Percentiles rank a stretch among this genome's conserved stretches.
Conservation (phyloP, 2,888 invertebrate species). For the Drepana falcataria region DNA sequence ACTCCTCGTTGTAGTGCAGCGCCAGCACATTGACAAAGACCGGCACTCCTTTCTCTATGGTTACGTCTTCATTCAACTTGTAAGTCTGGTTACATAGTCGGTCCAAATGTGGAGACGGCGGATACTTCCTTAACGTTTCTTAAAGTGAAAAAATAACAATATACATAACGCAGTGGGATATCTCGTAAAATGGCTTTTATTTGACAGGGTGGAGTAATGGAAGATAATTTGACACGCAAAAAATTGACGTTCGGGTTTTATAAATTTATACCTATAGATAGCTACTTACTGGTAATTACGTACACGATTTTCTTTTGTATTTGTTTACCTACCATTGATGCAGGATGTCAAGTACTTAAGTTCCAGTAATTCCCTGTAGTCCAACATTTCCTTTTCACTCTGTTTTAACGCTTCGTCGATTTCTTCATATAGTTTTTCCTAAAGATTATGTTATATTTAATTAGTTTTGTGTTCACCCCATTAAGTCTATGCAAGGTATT, state of each 20-base stretch:
- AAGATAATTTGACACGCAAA: too few species aligned
- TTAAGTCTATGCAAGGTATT: not conserved
- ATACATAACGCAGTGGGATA: too few species aligned
- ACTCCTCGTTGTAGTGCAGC: conserved; percentile 44
- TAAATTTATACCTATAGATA: too few species aligned
- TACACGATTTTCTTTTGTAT: too few species aligned
- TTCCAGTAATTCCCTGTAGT: conserved; percentile 52
- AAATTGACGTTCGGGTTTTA: too few species aligned
- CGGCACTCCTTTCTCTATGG: conserved; percentile 43
- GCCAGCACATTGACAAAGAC: conserved; percentile 50
- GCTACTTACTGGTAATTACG: too few species aligned
- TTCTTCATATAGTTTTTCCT: conserved; percentile 54
- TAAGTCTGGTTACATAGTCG: conserved; percentile 41
- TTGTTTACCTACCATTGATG: conserved; percentile 37
- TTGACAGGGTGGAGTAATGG: too few species aligned
- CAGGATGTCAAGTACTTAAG: conserved; percentile 52
- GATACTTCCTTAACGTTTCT: conserved; percentile 57
- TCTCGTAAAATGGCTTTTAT: too few species aligned
- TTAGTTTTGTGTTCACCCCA: not conserved
- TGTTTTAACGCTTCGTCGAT: conserved; percentile 36
- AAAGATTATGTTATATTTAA: conserved; percentile 8
- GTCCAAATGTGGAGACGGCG: conserved; percentile 46
- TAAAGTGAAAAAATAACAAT: conserved; percentile 13
- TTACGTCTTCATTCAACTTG: conserved; percentile 42
- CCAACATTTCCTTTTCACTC: conserved; percentile 42